Evolutionary conservation across 2,113 vertebrate species (phyloP), one percentile per base, ranked within the genome.

Genomic region (Talpa occidentalis): DNA sequence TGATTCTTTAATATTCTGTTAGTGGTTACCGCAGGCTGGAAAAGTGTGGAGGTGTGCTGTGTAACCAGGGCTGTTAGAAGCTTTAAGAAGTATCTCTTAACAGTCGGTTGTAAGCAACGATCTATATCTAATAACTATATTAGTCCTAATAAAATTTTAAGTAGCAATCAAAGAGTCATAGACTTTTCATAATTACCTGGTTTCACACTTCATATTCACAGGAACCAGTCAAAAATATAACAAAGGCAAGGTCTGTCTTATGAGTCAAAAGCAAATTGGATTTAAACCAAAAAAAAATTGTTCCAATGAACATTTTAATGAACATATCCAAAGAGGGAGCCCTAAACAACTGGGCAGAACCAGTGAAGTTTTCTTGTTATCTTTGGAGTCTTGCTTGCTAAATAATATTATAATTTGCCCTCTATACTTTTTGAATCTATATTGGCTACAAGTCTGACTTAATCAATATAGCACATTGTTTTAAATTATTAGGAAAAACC

Each of bases 221-320:
- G 73, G 8, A 59, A 54, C 12, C 26, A 35, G n/a, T 28, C 28
- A 52, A 88, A 89, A 69, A 9, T 35, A 2, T 52, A 84, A 60
- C 19, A 70, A 49, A 47, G 35, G 0, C n/a, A 66, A 30, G 21
- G 54, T 49, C n/a, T 85, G 17, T 59, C 7, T 60, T 84, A 40
- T 0, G 60, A 42, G 52, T 32, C 32, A 26, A 85, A 88, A 74
- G 10, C 3, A 93, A 79, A 86, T n/a, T 64, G 42, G 69, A 77
- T 67, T 88, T 17, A 81, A 91, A 47, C 11, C 74, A 40, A 77
- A 91, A 67, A 77, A 91, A 67, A 49, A 69, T 52, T 82, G 16
- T 95, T 59, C 44, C 16, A 69, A 5, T 77, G 24, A 85, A 83
- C 17, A 26, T 82, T 90, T 40, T 81, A 80, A 64, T 49, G 4